phyloP scores from a whole-genome alignment of 2,797 vertebrate species.

The Halcyon smyrnensis region DNA sequence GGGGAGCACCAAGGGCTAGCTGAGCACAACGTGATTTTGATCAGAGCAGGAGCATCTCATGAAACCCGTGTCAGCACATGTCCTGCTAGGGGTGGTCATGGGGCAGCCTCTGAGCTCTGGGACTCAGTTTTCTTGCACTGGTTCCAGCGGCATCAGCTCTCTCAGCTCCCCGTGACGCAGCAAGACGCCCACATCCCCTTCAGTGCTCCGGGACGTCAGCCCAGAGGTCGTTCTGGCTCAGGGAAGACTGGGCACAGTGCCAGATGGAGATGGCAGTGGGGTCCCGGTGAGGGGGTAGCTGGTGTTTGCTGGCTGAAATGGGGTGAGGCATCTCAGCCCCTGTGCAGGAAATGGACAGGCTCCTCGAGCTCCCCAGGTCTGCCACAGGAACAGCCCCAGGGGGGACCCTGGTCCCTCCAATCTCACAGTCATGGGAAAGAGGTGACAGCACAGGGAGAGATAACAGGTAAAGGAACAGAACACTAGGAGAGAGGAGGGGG shows the following conservation, averaged over 20 bases:
- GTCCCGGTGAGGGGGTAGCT: not conserved
- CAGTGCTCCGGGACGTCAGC: not conserved
- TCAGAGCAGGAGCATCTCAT: not conserved
- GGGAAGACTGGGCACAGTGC: fast-evolving
- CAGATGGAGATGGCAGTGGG: fast-evolving
- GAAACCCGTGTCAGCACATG: not conserved
- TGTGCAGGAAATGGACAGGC: not conserved
- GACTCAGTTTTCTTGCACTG: not conserved
- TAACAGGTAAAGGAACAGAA: not conserved
- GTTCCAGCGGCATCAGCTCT: not conserved
- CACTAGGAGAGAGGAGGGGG: not conserved
- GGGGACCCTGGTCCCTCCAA: not conserved
- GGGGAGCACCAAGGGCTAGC: not conserved
- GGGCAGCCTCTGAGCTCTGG: not conserved
- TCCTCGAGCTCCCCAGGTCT: not conserved
- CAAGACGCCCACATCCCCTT: not conserved
- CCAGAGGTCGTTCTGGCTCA: not conserved
- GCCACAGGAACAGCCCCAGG: not conserved
- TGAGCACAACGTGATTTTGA: not conserved
- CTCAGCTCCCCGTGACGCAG: not conserved
- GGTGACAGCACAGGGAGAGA: not conserved
- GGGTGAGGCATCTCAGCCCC: not conserved
- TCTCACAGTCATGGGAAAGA: not conserved
- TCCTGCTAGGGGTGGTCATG: not conserved
- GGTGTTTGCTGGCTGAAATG: not conserved